Evolutionary conservation across 2,113 vertebrate species (phyloP).

Genomic region (Hemibagrus wyckioides): DNA sequence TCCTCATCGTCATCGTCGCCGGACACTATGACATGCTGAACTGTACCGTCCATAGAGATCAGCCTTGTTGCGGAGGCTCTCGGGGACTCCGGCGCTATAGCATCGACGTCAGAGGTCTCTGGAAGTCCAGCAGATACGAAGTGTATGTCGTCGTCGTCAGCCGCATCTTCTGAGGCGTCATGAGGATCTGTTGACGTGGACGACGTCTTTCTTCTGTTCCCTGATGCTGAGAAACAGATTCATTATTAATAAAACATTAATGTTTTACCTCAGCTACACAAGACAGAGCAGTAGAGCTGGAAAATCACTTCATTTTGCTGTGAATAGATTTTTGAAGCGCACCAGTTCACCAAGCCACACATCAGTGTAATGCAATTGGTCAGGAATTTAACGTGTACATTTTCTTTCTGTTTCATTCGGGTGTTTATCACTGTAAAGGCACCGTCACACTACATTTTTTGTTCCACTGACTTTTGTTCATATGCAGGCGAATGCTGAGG

Average conservation of each 20-base stretch:
- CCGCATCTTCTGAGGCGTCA: neutral
- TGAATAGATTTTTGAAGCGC: neutral
- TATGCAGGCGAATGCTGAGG: no score
- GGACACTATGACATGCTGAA: conserved; percentile 41
- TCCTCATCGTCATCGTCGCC: neutral
- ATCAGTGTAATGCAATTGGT: neutral
- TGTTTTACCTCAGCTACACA: neutral
- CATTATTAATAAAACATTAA: neutral
- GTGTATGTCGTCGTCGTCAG: conserved; percentile 5
- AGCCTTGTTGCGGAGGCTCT: conserved; percentile 46
- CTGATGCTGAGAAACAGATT: neutral
- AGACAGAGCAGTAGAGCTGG: no score
- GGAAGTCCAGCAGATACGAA: conserved; percentile 31
- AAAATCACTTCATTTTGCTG: neutral
- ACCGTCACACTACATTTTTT: neutral
- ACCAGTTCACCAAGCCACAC: neutral
- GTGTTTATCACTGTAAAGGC: neutral
- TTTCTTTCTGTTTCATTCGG: neutral
- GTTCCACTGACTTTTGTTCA: no score
- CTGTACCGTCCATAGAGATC: conserved; percentile 48
- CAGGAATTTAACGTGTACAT: neutral
- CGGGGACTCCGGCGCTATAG: conserved; percentile 9
- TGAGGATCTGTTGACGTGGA: neutral
- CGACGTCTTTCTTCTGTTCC: neutral
- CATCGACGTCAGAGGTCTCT: conserved; percentile 38